Base-by-base conservation (phyloP, 2,888 invertebrate species). In the Chelonus formosanus region DNA sequence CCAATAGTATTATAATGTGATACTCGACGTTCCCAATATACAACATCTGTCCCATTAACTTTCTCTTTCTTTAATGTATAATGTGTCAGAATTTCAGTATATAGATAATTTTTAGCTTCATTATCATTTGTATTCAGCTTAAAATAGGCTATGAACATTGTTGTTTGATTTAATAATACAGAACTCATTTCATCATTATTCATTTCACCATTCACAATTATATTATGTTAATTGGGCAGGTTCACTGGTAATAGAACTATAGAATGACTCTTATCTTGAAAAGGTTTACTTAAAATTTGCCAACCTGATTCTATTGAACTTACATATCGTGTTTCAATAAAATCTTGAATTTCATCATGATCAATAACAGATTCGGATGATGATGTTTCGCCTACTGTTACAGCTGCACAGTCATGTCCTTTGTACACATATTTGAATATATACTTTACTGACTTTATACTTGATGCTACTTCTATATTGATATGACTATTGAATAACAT, bases 401-500 rank as follows among this genome's bases (percentile, higher is more conserved):
- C 78, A 72, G 67, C 71, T 65, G 48, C 70, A 0, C 75, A 58
- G 34, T 72, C 73, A 43, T 20, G 20, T 20, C 20, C 20, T 20
- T 20, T 20, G 20, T 20, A 20, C 1, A 20, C 20, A 2, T 20
- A 20, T 20, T 20, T 20, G 2, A 20, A 20, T 20, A 20, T 1
- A 20, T 20, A 20, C 20, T 20, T 20, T 20, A 20, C 20, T 20
- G 20, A 20, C 20, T 20, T 20, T 1, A 20, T 20, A 20, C 20
- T 20, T 20, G 74, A 73, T 67, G 75, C 75, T 32, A 77, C 63
- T 71, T 78, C 75, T 44, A 78, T 75, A 68, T 79, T 80, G 7
- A 79, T 76, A 62, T 78, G 78, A 65, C 71, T 69, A 69, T 77
- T 74, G 60, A 75, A 75, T 55, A 64, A 64, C 7, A 32, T n/a